Evolutionary conservation across 2,888 invertebrate genomes (phyloP), one percentile per base, ranked within the genome.

Genomic region (Leptopilina myrica): DNA sequence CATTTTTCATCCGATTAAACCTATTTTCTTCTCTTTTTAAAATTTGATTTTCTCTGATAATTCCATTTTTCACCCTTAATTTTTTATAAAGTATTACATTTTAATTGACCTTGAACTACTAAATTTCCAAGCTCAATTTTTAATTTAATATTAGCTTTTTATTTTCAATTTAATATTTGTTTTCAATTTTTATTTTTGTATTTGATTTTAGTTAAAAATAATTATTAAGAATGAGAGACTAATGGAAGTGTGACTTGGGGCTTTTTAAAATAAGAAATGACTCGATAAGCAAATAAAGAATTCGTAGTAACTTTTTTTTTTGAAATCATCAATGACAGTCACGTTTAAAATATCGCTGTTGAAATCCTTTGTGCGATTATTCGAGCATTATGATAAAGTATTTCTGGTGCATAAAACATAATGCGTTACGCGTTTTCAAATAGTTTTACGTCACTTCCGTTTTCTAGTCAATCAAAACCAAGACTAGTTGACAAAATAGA

Each of bases 371-470:
- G 46, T 67, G 46, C 46, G 46, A 8, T 67, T 67, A 46, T 67
- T 67, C 46, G 43, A 46, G 67, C 67, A 67, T 67, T 67, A 14
- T 20, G 67, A 49, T 67, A 67, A 67, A 46, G 67, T 12, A 67
- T 46, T 67, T 67, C 67, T 67, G 46, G 67, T 67, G 67, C 67
- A 67, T 67, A 40, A 46, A 67, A 67, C 67, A 67, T 65, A 33
- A 65, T 65, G 64, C 33, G 64, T 66, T 46, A 67, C 46, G 67
- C 67, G 11, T 67, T 67, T 46, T 46, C 67, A 67, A 67, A 67
- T 67, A n/a, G 5, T 67, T 15, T 46, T 46, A 49, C 46, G 67
- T 67, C 46, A 67, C 20, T 67, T 67, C 67, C 67, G 46, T 67
- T 46, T 33, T 12, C 40, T 15, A 14, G 7, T 67, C 15, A 46